phyloP scores from a whole-genome alignment of 2,113 vertebrate species.

The Chaetorhynchus papuensis region DNA sequence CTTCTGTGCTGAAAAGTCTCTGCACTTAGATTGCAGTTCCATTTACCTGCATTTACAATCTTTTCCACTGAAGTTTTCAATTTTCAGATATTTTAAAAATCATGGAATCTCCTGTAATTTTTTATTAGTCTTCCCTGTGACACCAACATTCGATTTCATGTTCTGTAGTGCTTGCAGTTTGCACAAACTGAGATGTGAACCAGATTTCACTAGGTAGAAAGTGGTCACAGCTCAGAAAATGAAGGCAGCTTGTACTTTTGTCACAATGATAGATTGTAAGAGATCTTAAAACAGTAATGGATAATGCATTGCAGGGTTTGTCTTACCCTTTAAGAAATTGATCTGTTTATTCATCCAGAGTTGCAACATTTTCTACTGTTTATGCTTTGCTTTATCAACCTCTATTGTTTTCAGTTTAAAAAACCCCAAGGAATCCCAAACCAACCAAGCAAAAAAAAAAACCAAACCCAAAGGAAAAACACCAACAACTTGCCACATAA shows the following conservation, averaged over 20 bases:
- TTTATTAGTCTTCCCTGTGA: neutral
- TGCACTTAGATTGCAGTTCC: neutral
- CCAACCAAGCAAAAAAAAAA: neutral
- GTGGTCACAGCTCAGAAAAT: neutral
- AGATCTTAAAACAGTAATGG: neutral
- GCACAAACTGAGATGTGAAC: neutral
- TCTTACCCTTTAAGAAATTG: neutral
- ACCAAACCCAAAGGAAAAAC: neutral
- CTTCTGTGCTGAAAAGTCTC: neutral
- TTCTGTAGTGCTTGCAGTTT: neutral
- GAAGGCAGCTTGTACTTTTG: neutral
- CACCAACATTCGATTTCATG: rapidly evolving
- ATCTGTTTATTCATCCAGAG: neutral
- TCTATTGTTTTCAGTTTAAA: neutral
- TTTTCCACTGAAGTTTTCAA: neutral
- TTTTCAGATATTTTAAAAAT: neutral
- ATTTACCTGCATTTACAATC: neutral
- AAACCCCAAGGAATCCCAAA: neutral
- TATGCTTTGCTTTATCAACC: neutral
- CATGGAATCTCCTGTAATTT: neutral
- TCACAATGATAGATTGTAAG: neutral
- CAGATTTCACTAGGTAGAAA: neutral
- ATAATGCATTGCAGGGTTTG: neutral
- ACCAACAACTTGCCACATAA: neutral
- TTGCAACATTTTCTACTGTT: neutral